Conservation (phyloP, 1,140 invertebrate species). For the Drosophila watanabei region DNA sequence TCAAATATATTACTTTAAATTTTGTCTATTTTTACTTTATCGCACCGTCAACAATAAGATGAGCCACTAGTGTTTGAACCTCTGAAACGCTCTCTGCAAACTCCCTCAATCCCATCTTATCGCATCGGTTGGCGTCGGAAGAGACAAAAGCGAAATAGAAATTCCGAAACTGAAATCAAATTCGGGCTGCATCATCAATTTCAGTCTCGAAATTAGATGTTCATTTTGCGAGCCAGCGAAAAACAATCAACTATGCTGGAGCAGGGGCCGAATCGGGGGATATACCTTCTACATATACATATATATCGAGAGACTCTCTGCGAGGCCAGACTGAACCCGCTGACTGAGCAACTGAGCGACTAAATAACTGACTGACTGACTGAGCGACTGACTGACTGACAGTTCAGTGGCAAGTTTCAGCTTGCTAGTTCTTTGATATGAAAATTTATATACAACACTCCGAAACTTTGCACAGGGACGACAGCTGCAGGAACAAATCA, state of each 20-base stretch:
- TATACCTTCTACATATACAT: neutral
- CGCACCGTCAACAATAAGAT: neutral
- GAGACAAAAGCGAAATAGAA: slow-evolving; percentile 45
- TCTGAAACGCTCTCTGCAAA: slow-evolving; percentile 15
- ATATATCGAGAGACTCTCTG: slow-evolving; percentile 1
- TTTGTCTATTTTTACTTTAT: neutral
- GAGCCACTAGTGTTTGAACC: slow-evolving; percentile 28
- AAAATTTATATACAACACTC: slow-evolving; percentile 43
- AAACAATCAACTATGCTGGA: slow-evolving; percentile 25
- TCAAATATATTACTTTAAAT: neutral
- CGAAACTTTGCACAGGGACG: slow-evolving; percentile 32
- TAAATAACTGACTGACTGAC: slow-evolving; percentile 1
- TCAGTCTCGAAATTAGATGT: slow-evolving; percentile 48
- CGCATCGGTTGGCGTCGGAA: slow-evolving; percentile 18
- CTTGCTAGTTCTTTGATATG: slow-evolving; percentile 39
- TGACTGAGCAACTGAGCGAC: neutral
- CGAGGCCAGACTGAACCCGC: slow-evolving; percentile 11
- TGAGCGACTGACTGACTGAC: slow-evolving; percentile 9
- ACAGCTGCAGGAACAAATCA: slow-evolving; percentile 42
- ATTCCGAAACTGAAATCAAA: slow-evolving; percentile 63
- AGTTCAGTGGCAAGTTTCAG: slow-evolving; percentile 25
- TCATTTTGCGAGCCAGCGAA: slow-evolving; percentile 26
- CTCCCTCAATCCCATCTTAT: slow-evolving; percentile 15
- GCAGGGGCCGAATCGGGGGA: neutral
- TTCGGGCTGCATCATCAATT: slow-evolving; percentile 71